Conservation (phyloP, 1,140 invertebrate species). For the Habropoda laboriosa region DNA sequence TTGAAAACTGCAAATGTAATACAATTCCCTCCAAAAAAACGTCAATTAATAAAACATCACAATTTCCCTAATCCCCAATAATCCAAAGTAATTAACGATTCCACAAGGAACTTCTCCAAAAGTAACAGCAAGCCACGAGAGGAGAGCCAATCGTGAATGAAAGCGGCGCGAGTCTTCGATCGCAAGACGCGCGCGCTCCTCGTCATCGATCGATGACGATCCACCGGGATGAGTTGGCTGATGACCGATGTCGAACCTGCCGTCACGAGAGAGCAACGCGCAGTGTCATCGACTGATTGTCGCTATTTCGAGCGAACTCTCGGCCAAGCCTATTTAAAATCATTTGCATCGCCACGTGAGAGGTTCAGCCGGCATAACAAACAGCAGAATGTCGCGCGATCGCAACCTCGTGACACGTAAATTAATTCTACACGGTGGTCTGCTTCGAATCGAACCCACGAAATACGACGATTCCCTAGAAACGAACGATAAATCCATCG, state of each 20-base stretch:
- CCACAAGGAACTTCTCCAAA: background rate
- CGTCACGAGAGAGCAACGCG: conserved; percentile 35
- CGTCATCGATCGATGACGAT: conserved; percentile 49
- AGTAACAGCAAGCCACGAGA: background rate
- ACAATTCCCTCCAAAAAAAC: no score
- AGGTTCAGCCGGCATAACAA: conserved; percentile 35
- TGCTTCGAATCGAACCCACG: no score
- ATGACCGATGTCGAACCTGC: conserved; percentile 45
- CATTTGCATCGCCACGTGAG: conserved; percentile 54
- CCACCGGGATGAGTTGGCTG: conserved; percentile 25
- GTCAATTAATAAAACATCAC: no score
- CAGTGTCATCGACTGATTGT: conserved; percentile 69
- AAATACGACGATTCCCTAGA: background rate
- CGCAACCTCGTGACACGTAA: conserved; percentile 38
- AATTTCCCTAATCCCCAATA: no score
- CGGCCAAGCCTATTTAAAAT: conserved; percentile 56
- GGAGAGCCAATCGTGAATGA: background rate
- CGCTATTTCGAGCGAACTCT: conserved; percentile 59
- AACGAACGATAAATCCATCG: background rate
- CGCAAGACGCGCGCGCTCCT: background rate
- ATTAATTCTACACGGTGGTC: background rate
- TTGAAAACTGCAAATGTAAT: no score
- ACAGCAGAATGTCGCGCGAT: conserved; percentile 40
- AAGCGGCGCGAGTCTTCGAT: conserved; percentile 1
- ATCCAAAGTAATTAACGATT: background rate